These are phyloP conservation scores for Sinocyclocheilus anshuiensis DNA, from an alignment of 2,113 vertebrate genomes.

Conservation along the genomic window DNA sequence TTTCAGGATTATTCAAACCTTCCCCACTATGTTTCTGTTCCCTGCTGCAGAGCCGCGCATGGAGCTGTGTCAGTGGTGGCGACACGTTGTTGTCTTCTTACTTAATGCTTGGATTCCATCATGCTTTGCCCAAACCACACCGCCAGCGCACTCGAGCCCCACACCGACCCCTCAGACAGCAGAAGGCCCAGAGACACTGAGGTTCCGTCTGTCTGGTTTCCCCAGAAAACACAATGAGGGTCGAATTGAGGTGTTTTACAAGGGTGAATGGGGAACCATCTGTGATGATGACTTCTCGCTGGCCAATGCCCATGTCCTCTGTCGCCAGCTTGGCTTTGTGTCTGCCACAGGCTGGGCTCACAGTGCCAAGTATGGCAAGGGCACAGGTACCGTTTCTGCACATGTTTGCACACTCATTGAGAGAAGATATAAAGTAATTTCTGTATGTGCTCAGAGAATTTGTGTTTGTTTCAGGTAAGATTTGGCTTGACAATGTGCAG, in stretches of 20 bases:
- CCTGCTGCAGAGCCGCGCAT: constrained; percentile 63
- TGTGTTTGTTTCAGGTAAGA: constrained; percentile 67
- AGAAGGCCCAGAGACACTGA: constrained; percentile 63
- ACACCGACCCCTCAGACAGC: constrained; percentile 43
- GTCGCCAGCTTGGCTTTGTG: constrained; percentile 90
- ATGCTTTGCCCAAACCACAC: constrained; percentile 69
- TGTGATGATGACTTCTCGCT: constrained; percentile 96
- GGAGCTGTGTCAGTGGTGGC: constrained; percentile 56
- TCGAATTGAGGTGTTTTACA: constrained; percentile 87
- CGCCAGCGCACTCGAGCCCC: constrained; percentile 37
- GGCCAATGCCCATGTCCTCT: constrained; percentile 88
- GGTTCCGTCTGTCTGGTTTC: constrained; percentile 87
- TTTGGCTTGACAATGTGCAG: constrained; percentile 96
- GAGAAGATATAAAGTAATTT: neutral
- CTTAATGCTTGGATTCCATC: constrained; percentile 64
- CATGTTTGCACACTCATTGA: neutral
- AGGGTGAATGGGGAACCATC: constrained; percentile 94
- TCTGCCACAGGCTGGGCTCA: constrained; percentile 92
- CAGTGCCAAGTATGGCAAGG: constrained; percentile 95
- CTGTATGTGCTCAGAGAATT: neutral
- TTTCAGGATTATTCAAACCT: neutral
- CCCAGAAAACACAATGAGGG: constrained; percentile 96
- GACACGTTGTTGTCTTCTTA: constrained; percentile 60
- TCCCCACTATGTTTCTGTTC: neutral
- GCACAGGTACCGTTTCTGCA: constrained; percentile 75